A percentile compares a stretch with the other conserved stretches of the same genome.
phyloP scores from a whole-genome alignment of 2,888 invertebrate genomes.

The Zygaena filipendulae region DNA sequence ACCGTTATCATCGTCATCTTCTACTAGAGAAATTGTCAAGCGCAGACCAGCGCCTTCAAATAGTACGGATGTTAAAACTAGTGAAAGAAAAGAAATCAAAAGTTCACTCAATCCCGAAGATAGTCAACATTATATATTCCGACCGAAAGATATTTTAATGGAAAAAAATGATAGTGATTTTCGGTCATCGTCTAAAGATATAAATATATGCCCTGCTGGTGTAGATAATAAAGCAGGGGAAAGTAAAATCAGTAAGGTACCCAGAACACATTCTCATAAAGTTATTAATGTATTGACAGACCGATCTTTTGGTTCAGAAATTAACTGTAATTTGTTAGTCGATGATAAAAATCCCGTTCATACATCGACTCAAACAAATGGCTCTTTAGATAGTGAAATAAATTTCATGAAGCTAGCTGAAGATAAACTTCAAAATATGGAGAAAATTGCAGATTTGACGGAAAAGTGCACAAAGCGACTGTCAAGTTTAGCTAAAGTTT shows the following conservation, averaged over 20 bases:
- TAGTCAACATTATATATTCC: no score
- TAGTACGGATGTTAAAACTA: neutral
- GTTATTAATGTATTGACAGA: neutral
- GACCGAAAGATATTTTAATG: neutral
- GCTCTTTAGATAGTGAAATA: conserved; percentile 31
- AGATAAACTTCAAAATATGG: conserved; percentile 56
- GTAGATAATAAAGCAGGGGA: no score
- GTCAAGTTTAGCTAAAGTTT: conserved; percentile 51
- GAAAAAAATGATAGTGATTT: neutral
- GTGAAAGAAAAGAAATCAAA: no score
- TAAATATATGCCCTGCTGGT: no score
- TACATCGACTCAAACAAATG: conserved; percentile 44
- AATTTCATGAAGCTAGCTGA: conserved; percentile 48
- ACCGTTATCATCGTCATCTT: conserved; percentile 21
- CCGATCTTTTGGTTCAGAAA: conserved; percentile 14
- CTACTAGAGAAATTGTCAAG: conserved; percentile 21
- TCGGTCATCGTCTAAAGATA: neutral
- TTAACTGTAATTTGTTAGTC: no score
- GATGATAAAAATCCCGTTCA: no score
- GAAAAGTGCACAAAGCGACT: conserved; percentile 58
- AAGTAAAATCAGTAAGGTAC: neutral
- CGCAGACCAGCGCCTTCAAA: conserved; percentile 11
- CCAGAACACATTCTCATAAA: neutral
- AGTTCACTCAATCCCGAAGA: no score
- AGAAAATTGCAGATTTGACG: conserved; percentile 57